These are phyloP conservation scores for Tenthredo amoena DNA, from an alignment of 2,888 invertebrate genomes.

Conservation along the genomic window DNA sequence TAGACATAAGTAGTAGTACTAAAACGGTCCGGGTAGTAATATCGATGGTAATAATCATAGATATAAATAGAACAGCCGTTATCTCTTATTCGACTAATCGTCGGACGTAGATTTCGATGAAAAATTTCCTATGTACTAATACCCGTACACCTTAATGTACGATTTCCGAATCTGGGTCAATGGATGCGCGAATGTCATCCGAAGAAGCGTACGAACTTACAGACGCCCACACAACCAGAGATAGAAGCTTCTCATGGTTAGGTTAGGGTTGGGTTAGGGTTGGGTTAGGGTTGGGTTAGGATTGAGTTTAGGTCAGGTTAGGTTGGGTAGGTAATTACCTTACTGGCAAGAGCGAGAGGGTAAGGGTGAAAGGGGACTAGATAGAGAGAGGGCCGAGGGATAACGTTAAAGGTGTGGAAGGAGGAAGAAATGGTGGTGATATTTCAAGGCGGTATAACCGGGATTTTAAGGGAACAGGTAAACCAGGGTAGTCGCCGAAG, in stretches of 20 bases:
- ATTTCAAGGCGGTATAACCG: slow-evolving; percentile 30
- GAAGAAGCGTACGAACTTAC: background rate
- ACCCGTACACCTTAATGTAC: background rate
- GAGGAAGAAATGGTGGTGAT: slow-evolving; percentile 50
- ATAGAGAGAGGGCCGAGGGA: slow-evolving; percentile 48
- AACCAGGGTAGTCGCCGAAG: background rate
- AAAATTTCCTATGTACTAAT: background rate
- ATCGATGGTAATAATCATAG: background rate
- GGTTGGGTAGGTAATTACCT: slow-evolving; percentile 34
- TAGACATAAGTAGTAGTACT: background rate
- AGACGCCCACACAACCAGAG: background rate
- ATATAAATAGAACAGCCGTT: background rate
- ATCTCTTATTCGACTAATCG: background rate
- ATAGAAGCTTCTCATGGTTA: slow-evolving; percentile 18
- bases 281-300: background rate
- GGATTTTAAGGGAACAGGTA: slow-evolving; percentile 15
- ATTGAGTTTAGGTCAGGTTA: background rate
- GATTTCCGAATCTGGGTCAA: slow-evolving; percentile 41
- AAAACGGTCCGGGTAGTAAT: background rate
- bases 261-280: too few species aligned
- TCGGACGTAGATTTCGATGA: background rate
- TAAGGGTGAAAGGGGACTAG: slow-evolving; percentile 42
- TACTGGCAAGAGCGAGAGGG: slow-evolving; percentile 46
- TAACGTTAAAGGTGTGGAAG: slow-evolving; percentile 42
- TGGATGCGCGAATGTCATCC: slow-evolving; percentile 26